phyloP scores from a whole-genome alignment of 1,140 invertebrate genomes.

The Phocides pigmalion region DNA sequence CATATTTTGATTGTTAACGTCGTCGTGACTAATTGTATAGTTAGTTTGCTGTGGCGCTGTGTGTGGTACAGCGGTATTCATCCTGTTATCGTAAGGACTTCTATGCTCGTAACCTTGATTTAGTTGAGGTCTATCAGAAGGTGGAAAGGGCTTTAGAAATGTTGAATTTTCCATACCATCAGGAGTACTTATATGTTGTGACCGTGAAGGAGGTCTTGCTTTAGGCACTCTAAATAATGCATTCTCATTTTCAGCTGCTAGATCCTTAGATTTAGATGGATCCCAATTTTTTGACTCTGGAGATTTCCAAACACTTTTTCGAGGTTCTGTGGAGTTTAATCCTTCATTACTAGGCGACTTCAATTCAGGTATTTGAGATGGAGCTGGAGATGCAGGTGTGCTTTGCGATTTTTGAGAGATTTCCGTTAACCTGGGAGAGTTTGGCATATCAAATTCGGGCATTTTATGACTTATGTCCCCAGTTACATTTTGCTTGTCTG shows the following conservation, averaged over 20 bases:
- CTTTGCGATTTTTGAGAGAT: constrained; percentile 72
- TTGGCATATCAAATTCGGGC: constrained; percentile 73
- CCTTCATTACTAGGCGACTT: constrained; percentile 72
- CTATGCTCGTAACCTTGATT: constrained; percentile 73
- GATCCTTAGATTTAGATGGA: constrained; percentile 64
- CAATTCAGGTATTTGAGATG: constrained; percentile 63
- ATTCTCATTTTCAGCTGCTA: constrained; percentile 73
- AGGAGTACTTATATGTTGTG: constrained; percentile 73
- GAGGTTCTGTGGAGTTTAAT: constrained; percentile 52
- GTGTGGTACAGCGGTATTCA: constrained; percentile 52
- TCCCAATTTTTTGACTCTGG: constrained; percentile 79
- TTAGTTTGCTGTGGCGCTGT: constrained; percentile 62
- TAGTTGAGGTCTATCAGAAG: constrained; percentile 69
- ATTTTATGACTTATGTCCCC: constrained; percentile 64
- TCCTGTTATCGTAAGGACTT: constrained; percentile 71
- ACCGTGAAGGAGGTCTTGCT: constrained; percentile 86
- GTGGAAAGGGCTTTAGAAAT: constrained; percentile 84
- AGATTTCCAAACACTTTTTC: constrained; percentile 77
- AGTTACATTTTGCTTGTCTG: constrained; percentile 62
- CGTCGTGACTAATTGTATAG: constrained; percentile 77
- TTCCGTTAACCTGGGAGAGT: constrained; percentile 72
- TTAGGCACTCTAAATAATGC: constrained; percentile 87
- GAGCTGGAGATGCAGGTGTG: constrained; percentile 65
- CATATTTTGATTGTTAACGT: constrained; percentile 56
- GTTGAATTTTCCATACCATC: constrained; percentile 77